Percentiles rank a stretch among this genome's conserved stretches.
Evolutionary conservation across 2,888 invertebrate genomes (phyloP).

Genomic region (Perithous albicinctus): DNA sequence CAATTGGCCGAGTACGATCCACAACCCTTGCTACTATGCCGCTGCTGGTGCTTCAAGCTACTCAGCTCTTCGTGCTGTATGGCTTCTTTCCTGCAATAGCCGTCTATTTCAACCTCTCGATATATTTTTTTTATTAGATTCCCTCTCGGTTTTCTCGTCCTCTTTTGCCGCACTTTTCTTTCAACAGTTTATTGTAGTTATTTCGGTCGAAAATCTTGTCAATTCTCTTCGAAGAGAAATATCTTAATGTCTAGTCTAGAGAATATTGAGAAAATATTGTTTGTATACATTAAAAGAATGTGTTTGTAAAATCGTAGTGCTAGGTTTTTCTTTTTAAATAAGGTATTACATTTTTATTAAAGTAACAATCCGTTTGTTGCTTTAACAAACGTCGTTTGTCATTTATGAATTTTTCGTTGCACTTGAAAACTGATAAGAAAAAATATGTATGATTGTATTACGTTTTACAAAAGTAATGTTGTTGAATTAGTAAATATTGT

Average conservation of each 20-base stretch:
- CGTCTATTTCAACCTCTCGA: slow-evolving; percentile 38
- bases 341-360: no score
- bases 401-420: no score
- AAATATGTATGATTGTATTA: no score
- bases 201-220: slow-evolving; percentile 20
- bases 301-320: no score
- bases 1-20: slow-evolving; percentile 58
- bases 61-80: slow-evolving; percentile 17
- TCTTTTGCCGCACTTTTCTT: slow-evolving; percentile 9
- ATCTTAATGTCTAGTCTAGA: background rate
- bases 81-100: slow-evolving; percentile 20
- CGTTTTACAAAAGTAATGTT: no score
- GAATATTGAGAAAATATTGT: background rate
- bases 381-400: no score
- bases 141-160: background rate
- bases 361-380: no score
- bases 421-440: no score
- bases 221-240: background rate
- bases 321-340: no score
- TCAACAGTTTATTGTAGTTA: slow-evolving; percentile 29
- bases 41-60: slow-evolving; percentile 10
- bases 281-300: no score
- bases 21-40: slow-evolving; percentile 19
- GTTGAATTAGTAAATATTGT: no score
- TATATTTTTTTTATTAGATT: slow-evolving; percentile 51